Conservation (phyloP, 2,888 invertebrate genomes). For the Bugula neritina region DNA sequence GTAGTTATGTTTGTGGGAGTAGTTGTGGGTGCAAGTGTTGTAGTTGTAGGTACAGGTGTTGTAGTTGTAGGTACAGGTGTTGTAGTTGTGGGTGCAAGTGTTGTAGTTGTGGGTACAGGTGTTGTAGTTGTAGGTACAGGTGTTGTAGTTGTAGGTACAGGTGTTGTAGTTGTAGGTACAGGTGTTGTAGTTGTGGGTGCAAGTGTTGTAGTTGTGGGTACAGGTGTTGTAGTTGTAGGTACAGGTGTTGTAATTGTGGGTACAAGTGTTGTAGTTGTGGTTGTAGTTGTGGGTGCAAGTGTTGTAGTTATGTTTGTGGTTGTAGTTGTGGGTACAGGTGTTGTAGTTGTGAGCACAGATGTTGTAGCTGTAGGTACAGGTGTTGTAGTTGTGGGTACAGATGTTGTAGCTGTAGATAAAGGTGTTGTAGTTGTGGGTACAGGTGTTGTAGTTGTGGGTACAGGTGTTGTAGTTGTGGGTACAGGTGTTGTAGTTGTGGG, state of each 20-base stretch:
- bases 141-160: neutral
- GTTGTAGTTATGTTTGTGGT: neutral
- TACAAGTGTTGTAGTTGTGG: neutral
- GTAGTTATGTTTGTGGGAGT: neutral
- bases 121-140: neutral
- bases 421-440: neutral
- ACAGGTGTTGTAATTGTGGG: no score
- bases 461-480: neutral
- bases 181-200: neutral
- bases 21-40: neutral
- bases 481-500: neutral
- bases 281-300: neutral
- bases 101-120: no score
- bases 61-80: neutral
- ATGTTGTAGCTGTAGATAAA: neutral
- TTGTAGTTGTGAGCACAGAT: neutral
- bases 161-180: neutral
- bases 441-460: neutral
- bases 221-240: neutral
- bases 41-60: no score
- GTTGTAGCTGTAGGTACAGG: neutral
- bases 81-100: neutral
- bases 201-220: neutral
- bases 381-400: neutral
- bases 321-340: neutral